Evolutionary conservation across 2,888 invertebrate species (phyloP).

Genomic region (Cheilosia impressa): DNA sequence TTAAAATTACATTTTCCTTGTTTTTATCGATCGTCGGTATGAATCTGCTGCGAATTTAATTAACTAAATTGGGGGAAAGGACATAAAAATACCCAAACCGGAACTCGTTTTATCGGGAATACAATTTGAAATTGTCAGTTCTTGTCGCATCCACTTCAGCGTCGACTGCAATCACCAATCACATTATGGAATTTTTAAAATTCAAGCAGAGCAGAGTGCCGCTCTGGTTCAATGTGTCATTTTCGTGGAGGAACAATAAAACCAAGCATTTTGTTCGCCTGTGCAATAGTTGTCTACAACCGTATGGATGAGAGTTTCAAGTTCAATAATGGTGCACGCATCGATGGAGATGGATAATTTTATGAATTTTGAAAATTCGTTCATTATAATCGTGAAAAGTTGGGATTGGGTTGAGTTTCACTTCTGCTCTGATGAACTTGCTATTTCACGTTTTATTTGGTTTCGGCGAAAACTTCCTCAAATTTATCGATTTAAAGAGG

Average conservation of each 20-base stretch:
- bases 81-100: constrained; percentile 10
- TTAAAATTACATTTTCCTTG: not conserved
- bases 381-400: constrained; percentile 1
- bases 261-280: not conserved
- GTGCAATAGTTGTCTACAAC: not conserved
- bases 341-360: constrained; percentile 1
- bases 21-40: constrained; percentile 12
- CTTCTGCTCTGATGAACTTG: not conserved
- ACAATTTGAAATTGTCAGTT: constrained; percentile 7
- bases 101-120: constrained; percentile 12
- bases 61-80: constrained; percentile 14
- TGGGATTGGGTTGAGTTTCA: not conserved
- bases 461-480: not conserved
- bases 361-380: not conserved
- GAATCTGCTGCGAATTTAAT: constrained; percentile 33
- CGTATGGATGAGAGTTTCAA: not conserved
- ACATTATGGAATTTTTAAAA: too few species aligned
- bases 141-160: not conserved
- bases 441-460: not conserved
- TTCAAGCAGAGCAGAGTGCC: too few species aligned
- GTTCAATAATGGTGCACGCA: not conserved
- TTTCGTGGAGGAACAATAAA: not conserved
- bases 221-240: too few species aligned
- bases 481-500: not conserved
- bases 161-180: too few species aligned